Conservation (phyloP, 2,113 vertebrate genomes). For the Melanocharis versteri region DNA sequence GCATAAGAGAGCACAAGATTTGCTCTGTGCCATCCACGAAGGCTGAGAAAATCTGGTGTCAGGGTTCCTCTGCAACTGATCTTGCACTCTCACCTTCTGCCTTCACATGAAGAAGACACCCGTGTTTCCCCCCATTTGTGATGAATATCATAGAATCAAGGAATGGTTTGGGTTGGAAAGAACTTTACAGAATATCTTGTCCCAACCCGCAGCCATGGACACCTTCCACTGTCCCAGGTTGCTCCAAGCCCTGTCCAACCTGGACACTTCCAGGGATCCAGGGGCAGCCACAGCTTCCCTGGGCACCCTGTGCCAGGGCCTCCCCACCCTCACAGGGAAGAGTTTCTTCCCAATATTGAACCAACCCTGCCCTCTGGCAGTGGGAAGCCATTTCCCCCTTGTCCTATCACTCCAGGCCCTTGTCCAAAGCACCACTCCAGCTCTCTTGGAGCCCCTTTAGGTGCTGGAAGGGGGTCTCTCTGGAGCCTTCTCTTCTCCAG, state of each 20-base stretch:
- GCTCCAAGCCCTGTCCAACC: neutral
- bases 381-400: neutral
- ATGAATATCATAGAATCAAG: neutral
- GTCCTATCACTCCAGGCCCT: too few species aligned
- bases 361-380: neutral
- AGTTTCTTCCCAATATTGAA: neutral
- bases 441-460: neutral
- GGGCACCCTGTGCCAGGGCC: neutral
- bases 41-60: neutral
- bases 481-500: neutral
- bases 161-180: neutral
- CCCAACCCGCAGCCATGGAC: neutral
- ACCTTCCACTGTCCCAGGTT: too few species aligned
- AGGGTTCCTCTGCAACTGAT: neutral
- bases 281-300: too few species aligned
- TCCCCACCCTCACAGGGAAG: too few species aligned
- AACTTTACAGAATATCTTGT: neutral
- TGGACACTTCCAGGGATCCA: neutral
- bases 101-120: neutral
- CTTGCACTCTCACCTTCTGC: neutral
- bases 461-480: neutral
- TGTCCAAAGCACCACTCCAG: neutral
- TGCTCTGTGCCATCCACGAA: neutral
- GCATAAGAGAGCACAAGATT: neutral
- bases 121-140: neutral